Evolutionary conservation across 2,888 invertebrate species (phyloP).

Genomic region (Trissoscelio sp.): DNA sequence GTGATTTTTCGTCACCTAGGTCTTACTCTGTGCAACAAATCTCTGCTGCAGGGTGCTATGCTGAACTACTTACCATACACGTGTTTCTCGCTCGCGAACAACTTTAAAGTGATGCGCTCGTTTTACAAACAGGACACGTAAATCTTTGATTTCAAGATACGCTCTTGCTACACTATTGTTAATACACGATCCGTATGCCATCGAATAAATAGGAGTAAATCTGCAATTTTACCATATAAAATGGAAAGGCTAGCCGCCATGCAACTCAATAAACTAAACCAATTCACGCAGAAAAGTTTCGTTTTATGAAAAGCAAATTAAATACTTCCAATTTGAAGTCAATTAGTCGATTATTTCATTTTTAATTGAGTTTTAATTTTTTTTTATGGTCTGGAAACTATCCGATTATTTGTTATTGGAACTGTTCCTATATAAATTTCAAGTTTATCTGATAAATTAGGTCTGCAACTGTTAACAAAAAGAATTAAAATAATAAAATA

Average conservation of each 20-base stretch:
- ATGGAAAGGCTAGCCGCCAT: not conserved
- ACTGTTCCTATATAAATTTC: too few relatives aligned
- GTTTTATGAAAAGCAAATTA: constrained; percentile 4
- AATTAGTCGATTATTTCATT: constrained; percentile 8
- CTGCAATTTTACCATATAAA: constrained; percentile 26
- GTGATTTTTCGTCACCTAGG: constrained; percentile 21
- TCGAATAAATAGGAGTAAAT: constrained; percentile 40
- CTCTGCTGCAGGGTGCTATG: constrained; percentile 13
- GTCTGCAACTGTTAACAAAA: too few relatives aligned
- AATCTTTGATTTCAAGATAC: constrained; percentile 54
- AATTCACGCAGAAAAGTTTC: not conserved
- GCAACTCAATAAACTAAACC: constrained; percentile 1
- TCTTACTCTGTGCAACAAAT: constrained; percentile 30
- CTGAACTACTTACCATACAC: constrained; percentile 52
- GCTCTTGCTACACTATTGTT: constrained; percentile 40
- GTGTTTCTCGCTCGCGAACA: constrained; percentile 42
- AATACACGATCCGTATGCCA: constrained; percentile 46
- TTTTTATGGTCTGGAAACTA: too few relatives aligned
- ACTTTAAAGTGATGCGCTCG: constrained; percentile 48
- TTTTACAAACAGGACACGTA: constrained; percentile 47
- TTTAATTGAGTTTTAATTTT: too few relatives aligned
- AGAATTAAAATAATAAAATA: too few relatives aligned
- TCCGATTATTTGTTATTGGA: too few relatives aligned
- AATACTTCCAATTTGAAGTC: not conserved
- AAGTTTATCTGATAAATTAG: too few relatives aligned